Conservation (phyloP, 2,113 vertebrate genomes). For the Sus scrofa region T2T-Sscrofa CM000815.6:98573501-98574000, state of each 20-base stretch:
- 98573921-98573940: too few relatives aligned
- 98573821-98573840: too few relatives aligned
- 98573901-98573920: too few relatives aligned
- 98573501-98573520: not conserved
- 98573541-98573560: not conserved
- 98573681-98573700: not conserved
- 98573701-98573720: not conserved
- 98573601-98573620: not conserved
- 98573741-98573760: not conserved
- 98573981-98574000: constrained; percentile 36
- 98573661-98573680: not conserved
- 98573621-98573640: not conserved
- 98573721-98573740: not conserved
- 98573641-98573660: not conserved
- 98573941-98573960: too few relatives aligned
- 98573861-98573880: too few relatives aligned
- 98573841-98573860: too few relatives aligned
- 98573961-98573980: too few relatives aligned
- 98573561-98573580: not conserved
- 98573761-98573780: constrained; percentile 19
- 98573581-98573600: not conserved
- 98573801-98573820: too few relatives aligned
- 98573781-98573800: too few relatives aligned
- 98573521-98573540: not conserved
- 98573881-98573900: too few relatives aligned